These are phyloP conservation scores for Atrichornis clamosus DNA, from an alignment of 2,113 vertebrate species.

Conservation along the genomic window DNA sequence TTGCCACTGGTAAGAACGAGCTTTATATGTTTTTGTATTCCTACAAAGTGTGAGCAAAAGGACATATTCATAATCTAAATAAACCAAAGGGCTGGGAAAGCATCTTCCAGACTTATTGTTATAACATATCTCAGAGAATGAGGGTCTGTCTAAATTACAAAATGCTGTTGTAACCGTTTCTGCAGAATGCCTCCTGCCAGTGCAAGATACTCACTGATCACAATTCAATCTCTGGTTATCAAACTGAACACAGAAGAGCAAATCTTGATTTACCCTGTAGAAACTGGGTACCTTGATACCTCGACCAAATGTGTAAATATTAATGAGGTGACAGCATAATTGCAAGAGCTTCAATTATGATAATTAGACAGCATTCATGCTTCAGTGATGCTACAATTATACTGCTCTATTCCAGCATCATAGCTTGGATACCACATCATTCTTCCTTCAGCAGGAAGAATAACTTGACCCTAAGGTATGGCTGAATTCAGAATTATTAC, in stretches of 20 bases:
- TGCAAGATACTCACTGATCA: not conserved
- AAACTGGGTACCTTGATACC: not conserved
- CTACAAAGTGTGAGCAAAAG: not conserved
- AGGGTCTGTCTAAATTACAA: not conserved
- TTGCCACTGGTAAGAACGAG: not conserved
- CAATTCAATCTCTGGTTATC: not conserved
- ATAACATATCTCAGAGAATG: not conserved
- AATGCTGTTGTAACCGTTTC: not conserved
- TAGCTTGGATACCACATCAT: not conserved
- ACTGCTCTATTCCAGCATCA: not conserved
- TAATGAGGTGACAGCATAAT: constrained; percentile 13
- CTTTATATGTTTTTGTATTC: not conserved
- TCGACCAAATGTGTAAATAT: not conserved
- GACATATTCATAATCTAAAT: not conserved
- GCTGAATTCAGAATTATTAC: not conserved
- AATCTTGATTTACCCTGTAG: not conserved
- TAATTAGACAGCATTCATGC: constrained; percentile 14
- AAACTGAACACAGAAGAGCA: not conserved
- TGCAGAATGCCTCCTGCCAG: not conserved
- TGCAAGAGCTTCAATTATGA: not conserved
- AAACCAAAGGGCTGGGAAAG: not conserved
- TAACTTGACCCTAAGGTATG: not conserved
- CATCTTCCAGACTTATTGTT: not conserved
- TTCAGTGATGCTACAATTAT: not conserved
- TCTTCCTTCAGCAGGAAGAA: not conserved